Conservation (phyloP, 2,888 invertebrate species). For the Pilophorus perplexus region DNA sequence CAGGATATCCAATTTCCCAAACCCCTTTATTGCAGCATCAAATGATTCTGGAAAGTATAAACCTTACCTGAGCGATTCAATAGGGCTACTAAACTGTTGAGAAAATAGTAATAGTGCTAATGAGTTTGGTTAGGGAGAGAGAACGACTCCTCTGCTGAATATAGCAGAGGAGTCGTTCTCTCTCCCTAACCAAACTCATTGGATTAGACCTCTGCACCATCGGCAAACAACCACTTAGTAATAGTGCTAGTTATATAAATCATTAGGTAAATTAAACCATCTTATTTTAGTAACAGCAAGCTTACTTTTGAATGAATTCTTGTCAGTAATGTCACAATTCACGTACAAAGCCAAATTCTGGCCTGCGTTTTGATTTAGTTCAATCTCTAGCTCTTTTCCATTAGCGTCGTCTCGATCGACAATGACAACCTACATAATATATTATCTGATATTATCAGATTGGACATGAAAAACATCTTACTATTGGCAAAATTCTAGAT, state of each 20-base stretch:
- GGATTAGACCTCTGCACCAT: too few relatives aligned
- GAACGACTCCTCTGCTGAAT: too few relatives aligned
- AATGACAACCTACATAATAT: conserved; percentile 16
- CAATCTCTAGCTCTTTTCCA: neutral
- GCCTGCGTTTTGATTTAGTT: neutral
- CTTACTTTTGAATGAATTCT: too few relatives aligned
- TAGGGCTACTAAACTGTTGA: neutral
- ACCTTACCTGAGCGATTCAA: neutral
- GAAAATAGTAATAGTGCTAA: too few relatives aligned
- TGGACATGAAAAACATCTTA: neutral
- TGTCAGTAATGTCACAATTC: neutral
- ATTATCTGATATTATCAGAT: neutral
- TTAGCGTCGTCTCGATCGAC: neutral
- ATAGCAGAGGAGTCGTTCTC: too few relatives aligned
- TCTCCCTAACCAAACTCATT: too few relatives aligned
- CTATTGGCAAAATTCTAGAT: neutral
- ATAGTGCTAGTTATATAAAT: too few relatives aligned
- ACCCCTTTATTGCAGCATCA: neutral
- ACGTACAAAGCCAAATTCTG: neutral
- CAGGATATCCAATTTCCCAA: conserved; percentile 24
- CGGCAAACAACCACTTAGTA: too few relatives aligned
- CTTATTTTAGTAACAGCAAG: too few relatives aligned
- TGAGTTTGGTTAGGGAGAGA: too few relatives aligned
- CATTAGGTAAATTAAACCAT: too few relatives aligned
- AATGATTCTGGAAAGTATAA: neutral